Conservation (phyloP, 2,888 invertebrate species). For the Cactoblastis cactorum region DNA sequence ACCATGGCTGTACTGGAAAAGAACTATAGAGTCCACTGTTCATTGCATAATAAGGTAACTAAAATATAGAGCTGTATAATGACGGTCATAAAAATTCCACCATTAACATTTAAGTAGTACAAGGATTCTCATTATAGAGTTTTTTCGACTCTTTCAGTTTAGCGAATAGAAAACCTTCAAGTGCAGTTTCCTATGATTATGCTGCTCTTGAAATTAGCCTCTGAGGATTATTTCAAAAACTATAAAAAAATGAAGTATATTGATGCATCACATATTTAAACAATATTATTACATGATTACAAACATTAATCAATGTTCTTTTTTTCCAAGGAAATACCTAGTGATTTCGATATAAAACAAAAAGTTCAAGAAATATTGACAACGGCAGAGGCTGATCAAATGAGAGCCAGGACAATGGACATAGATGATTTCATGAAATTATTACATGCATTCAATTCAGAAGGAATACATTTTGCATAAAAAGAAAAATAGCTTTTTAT, state of each 20-base stretch:
- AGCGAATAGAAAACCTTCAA: too few relatives aligned
- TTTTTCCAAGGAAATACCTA: conserved; percentile 81
- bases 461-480: conserved; percentile 95
- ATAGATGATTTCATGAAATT: conserved; percentile 96
- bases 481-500: background rate
- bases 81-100: too few relatives aligned
- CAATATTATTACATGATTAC: too few relatives aligned
- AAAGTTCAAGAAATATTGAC: conserved; percentile 87
- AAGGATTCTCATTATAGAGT: too few relatives aligned
- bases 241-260: too few relatives aligned
- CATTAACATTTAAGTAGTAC: too few relatives aligned
- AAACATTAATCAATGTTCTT: conserved; percentile 5
- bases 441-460: conserved; percentile 91
- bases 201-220: too few relatives aligned
- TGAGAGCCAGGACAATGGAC: conserved; percentile 95
- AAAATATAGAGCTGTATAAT: too few relatives aligned
- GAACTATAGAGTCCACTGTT: conserved; percentile 94
- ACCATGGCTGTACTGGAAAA: conserved; percentile 92
- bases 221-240: too few relatives aligned
- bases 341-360: conserved; percentile 89
- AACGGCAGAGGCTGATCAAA: conserved; percentile 83
- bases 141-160: too few relatives aligned
- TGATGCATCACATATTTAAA: background rate
- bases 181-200: too few relatives aligned
- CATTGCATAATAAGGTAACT: conserved; percentile 86